Conservation (phyloP, 1,140 invertebrate species). For the Scylla paramamosain region DNA sequence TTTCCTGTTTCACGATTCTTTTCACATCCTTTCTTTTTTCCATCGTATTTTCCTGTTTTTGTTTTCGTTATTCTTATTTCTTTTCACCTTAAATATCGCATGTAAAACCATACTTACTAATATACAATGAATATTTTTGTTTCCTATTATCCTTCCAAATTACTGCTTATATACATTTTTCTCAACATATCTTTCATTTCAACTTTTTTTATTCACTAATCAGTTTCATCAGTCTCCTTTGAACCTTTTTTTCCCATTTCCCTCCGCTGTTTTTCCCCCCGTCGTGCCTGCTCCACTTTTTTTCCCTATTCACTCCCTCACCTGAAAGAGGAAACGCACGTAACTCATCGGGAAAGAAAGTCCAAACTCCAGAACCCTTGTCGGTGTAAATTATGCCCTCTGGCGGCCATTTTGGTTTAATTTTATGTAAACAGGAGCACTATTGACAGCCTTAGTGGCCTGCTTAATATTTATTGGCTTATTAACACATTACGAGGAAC, state of each 20-base stretch:
- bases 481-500: constrained; percentile 35
- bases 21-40: too few relatives aligned
- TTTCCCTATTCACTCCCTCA: neutral
- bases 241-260: neutral
- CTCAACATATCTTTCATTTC: too few relatives aligned
- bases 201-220: too few relatives aligned
- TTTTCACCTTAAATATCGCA: too few relatives aligned
- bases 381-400: neutral
- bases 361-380: neutral
- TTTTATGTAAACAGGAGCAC: constrained; percentile 29
- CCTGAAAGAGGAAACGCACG: neutral
- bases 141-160: too few relatives aligned
- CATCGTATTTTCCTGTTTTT: too few relatives aligned
- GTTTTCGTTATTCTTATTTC: too few relatives aligned
- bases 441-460: neutral
- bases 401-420: constrained; percentile 22
- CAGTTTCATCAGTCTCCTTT: too few relatives aligned
- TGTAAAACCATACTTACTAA: too few relatives aligned
- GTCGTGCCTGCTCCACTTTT: neutral
- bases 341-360: neutral
- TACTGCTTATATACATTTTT: too few relatives aligned
- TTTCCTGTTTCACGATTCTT: too few relatives aligned
- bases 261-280: neutral
- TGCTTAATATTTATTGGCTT: constrained; percentile 39
- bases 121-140: too few relatives aligned